phyloP scores from a whole-genome alignment of 2,888 invertebrate genomes.

The Volucella inflata region DNA sequence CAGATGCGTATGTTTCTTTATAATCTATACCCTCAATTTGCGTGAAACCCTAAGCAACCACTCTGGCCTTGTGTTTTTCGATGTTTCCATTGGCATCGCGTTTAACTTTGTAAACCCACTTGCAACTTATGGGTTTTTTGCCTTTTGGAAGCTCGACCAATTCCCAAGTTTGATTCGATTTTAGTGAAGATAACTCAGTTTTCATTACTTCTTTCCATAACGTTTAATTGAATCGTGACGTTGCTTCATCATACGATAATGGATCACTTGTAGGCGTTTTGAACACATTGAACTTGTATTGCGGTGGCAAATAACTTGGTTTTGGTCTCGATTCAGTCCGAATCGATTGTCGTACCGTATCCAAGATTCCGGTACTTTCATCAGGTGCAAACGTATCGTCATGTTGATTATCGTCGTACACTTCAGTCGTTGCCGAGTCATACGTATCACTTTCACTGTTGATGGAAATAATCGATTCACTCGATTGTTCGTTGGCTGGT shows the following conservation, averaged over 20 bases:
- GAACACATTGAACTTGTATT: constrained; percentile 3
- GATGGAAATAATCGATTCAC: not conserved
- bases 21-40: constrained; percentile 35
- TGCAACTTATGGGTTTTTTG: constrained; percentile 13
- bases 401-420: no score
- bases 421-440: not conserved
- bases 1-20: constrained; percentile 21
- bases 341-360: constrained; percentile 8
- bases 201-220: constrained; percentile 4
- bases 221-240: not conserved
- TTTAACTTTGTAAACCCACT: constrained; percentile 20
- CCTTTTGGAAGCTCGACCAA: not conserved
- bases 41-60: constrained; percentile 23
- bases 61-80: not conserved
- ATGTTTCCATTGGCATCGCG: not conserved
- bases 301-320: constrained; percentile 8
- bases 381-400: not conserved
- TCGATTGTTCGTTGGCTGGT: no score
- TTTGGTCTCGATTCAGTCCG: constrained; percentile 11
- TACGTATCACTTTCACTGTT: not conserved
- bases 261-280: not conserved
- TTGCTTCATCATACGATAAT: no score
- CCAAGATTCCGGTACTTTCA: not conserved
- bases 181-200: constrained; percentile 9
- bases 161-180: constrained; percentile 11